Base-by-base conservation (phyloP, 2,797 vertebrate genomes). In the Channallabes apus region DNA sequence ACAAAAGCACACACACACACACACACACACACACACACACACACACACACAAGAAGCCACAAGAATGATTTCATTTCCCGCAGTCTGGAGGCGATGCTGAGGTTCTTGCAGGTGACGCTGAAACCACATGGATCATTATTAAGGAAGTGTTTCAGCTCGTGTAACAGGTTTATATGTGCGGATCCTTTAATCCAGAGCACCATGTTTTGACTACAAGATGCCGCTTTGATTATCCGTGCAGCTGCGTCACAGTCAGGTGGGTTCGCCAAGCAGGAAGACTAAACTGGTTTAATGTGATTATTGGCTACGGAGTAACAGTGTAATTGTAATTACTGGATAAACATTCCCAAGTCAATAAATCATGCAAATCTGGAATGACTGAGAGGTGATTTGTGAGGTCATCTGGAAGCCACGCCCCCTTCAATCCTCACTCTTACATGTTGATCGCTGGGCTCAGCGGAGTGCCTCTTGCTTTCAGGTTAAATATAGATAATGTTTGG, bases 1-100 rank as follows among this genome's bases (percentile, higher is more conserved):
- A 89, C 83, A 88, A 79, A 84, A 80, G 76, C 79, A 29, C 62
- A 80, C 24, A 32, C 69, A 59, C 22, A 59, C 58, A 17, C 20
- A 59, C 58, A 59, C 58, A 22, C 20, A 17, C 58, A 29, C 62
- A 82, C 18, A 46, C 18, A 17, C 20, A 59, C 18, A 59, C 58
- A 20, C 20, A 17, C 58, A 17, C 58, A 29, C 62, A 82, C 18
- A 46, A 58, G 59, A 84, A 89, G 78, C 86, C 84, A 6, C 86
- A 87, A 77, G 20, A 38, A 62, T 46, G n/a, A 65, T 61, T 79
- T 87, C 81, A 38, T 29, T 82, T 85, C 83, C 75, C 80, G 18
- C 83, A 68, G 83, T 71, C 83, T 84, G 72, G 64, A 59, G 58
- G n/a, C 46, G 41, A 56, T 0, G 7, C 17, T 18, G 32, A 3